phyloP scores from a whole-genome alignment of 2,797 vertebrate species.

The Epinephelus malabaricus region DNA sequence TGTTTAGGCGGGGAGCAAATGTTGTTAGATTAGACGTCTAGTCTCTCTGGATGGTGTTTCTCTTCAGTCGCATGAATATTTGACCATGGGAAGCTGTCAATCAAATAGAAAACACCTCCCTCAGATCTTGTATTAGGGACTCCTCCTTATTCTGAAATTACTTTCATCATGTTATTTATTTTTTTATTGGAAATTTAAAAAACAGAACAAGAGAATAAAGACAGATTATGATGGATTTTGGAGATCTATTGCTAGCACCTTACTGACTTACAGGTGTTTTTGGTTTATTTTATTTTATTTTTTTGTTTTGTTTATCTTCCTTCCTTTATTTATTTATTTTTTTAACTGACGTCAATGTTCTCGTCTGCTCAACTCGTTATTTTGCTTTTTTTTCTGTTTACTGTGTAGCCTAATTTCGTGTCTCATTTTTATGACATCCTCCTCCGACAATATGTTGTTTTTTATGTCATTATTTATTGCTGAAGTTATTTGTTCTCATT shows the following conservation, averaged over 20 bases:
- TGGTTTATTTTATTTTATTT: constrained; percentile 26
- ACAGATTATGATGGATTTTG: constrained; percentile 88
- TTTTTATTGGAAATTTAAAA: constrained; percentile 83
- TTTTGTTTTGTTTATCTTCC: constrained; percentile 73
- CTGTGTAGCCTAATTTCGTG: constrained; percentile 66
- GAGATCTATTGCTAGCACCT: constrained; percentile 89
- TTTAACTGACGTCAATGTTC: constrained; percentile 69
- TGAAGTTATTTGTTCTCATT: constrained; percentile 81
- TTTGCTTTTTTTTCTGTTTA: constrained; percentile 66
- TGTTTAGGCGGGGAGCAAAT: constrained; percentile 87
- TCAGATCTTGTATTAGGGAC: constrained; percentile 80
- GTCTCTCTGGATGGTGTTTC: constrained; percentile 90
- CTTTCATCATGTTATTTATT: constrained; percentile 87
- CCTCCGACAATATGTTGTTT: constrained; percentile 63
- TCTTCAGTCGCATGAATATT: constrained; percentile 92
- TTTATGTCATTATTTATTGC: constrained; percentile 85
- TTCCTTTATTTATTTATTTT: constrained; percentile 77
- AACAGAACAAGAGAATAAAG: constrained; percentile 84
- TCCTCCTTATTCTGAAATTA: constrained; percentile 85
- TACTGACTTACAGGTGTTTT: constrained; percentile 86
- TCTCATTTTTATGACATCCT: constrained; percentile 75
- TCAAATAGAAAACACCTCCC: constrained; percentile 84
- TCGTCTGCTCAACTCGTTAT: constrained; percentile 67
- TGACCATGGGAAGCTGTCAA: constrained; percentile 88
- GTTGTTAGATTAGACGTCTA: constrained; percentile 91